Evolutionary conservation across 2,888 invertebrate species (phyloP).

Genomic region (Eupithecia insigniata): DNA sequence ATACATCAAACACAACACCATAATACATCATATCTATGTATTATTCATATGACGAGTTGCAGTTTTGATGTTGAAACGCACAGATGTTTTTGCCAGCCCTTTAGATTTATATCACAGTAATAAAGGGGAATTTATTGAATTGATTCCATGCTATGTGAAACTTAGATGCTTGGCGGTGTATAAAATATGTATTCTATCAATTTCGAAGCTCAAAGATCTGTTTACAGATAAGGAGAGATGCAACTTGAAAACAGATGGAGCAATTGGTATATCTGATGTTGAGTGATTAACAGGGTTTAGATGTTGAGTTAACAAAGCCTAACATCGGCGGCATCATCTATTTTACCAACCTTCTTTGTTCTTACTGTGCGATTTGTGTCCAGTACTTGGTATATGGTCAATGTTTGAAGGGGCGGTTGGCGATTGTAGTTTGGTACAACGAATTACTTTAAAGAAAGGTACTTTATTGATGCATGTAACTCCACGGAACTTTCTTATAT

Average conservation of each 20-base stretch:
- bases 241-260: background rate
- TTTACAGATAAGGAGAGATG: slow-evolving; percentile 20
- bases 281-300: background rate
- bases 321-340: background rate
- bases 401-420: too few relatives aligned
- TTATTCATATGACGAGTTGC: slow-evolving; percentile 75
- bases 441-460: too few relatives aligned
- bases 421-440: too few relatives aligned
- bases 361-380: background rate
- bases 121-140: slow-evolving; percentile 62
- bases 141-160: slow-evolving; percentile 48
- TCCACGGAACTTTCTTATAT: too few relatives aligned
- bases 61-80: slow-evolving; percentile 73
- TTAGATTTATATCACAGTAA: slow-evolving; percentile 62
- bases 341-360: background rate
- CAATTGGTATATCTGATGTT: slow-evolving; percentile 2
- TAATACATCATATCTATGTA: slow-evolving; percentile 73
- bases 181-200: slow-evolving; percentile 14
- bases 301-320: background rate
- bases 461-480: too few relatives aligned
- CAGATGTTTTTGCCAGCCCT: slow-evolving; percentile 62
- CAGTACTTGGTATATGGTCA: too few relatives aligned
- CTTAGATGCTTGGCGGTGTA: slow-evolving; percentile 10
- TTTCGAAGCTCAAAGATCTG: slow-evolving; percentile 10
- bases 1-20: slow-evolving; percentile 57